Evolutionary conservation across 2,888 invertebrate genomes (phyloP), one percentile per base, ranked within the genome.

Genomic region (Drosophila yooni): DNA sequence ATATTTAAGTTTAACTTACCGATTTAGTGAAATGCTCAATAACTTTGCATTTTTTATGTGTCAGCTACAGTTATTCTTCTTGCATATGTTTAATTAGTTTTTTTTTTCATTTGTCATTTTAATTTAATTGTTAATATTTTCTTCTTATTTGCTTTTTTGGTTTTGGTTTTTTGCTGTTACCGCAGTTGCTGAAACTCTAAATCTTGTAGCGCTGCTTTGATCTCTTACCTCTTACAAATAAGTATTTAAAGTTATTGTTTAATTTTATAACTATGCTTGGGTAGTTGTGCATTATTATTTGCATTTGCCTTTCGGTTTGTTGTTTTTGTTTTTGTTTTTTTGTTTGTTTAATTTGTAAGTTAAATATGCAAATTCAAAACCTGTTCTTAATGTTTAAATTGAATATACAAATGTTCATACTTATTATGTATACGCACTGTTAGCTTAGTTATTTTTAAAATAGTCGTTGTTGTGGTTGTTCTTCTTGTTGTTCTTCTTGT

Each of bases 391-490:
- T 72, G 48, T 18, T 70, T 85, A 85, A 77, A 67, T 87, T 77
- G 87, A 88, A 87, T 89, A 82, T 90, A 89, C 87, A 88, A 89
- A 90, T 79, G 68, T 74, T 77, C 71, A 73, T 81, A 63, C 77
- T 74, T 83, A 84, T 87, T 70, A 74, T 76, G 81, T 81, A 83
- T 86, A 85, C 76, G 75, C 88, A 81, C 72, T 81, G 88, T 83
- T 76, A 76, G 84, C 81, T 84, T 85, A 83, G 82, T 34, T 84
- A 89, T 70, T 80, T 76, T 78, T 91, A 90, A 90, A 91, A 91
- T 90, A 90, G 91, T 90, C 91, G 91, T 90, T 90, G 90, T 90
- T 86, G 77, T 72, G 70, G 67, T 79, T 76, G 63, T 83, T 76
- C 58, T 67, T 61, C 50, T 78, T 71, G 54, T 68, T 69, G 43